Base-by-base conservation (phyloP, 2,888 invertebrate genomes). In the Pediacus dermestoides region DNA sequence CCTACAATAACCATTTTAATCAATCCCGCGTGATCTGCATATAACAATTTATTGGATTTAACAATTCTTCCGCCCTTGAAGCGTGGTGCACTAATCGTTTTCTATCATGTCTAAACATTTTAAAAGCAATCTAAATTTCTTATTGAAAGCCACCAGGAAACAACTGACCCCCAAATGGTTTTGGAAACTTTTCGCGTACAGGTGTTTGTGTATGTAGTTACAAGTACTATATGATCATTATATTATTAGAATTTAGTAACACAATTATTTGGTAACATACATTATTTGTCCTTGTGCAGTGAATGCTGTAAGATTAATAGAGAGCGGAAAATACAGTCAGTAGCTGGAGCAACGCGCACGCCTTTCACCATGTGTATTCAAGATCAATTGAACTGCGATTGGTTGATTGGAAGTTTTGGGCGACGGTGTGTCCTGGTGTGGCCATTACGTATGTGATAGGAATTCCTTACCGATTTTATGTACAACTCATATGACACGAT, bases 351-450 rank as follows among this genome's bases (percentile, higher is more conserved):
- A 9, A 28, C 28, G n/a, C n/a, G n/a, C n/a, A n/a, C n/a, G 13
- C 28, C 28, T 28, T 28, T 28, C 28, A 28, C 28, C 14, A 14
- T 23, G 8, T 23, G 23, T n/a, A 28, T 28, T 28, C 28, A 28
- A 28, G 28, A 28, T 28, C 28, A 13, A 13, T 28, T 13, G 3
- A 11, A 28, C 14, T 28, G 28, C 14, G 28, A 28, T 28, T 28
- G 28, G 28, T 28, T 28, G 8, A 13, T 11, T 13, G 28, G 13
- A 3, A 3, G 13, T 28, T 28, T 28, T 28, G n/a, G 28, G 28
- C 14, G 14, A 28, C 28, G 28, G 28, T 28, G 28, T 28, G 28
- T 28, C 28, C 28, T 28, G 28, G 28, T 28, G 28, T 28, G 28
- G 28, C 14, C 28, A 28, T 28, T 28, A 28, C 28, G 28, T 28